Conservation (phyloP, 1,140 invertebrate genomes). For the Agrypnia vestita region DNA sequence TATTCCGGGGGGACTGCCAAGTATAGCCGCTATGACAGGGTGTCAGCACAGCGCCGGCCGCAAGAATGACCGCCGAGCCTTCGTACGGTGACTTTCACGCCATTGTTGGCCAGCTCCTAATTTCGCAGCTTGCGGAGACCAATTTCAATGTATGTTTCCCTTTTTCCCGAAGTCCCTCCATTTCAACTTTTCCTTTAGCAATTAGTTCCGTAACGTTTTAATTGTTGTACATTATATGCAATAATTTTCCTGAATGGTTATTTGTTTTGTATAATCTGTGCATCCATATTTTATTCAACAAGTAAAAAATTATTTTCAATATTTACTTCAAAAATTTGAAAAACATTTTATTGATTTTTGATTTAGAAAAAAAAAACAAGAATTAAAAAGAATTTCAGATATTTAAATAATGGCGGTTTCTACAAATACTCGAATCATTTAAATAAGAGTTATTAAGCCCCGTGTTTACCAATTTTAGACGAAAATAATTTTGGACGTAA, state of each 20-base stretch:
- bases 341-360: neutral
- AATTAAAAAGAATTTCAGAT: too few species aligned
- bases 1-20: neutral
- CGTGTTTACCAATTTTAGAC: too few species aligned
- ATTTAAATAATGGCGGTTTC: too few species aligned
- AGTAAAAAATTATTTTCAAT: neutral
- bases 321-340: neutral
- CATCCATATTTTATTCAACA: too few species aligned
- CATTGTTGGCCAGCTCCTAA: constrained; percentile 13
- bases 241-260: neutral
- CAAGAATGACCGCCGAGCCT: neutral
- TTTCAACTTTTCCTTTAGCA: neutral
- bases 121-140: constrained; percentile 13
- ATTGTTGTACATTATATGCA: too few species aligned
- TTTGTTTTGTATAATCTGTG: neutral
- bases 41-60: neutral
- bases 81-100: neutral
- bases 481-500: too few species aligned
- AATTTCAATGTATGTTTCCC: constrained; percentile 36
- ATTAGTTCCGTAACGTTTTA: neutral
- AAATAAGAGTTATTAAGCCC: too few species aligned
- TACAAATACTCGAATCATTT: too few species aligned
- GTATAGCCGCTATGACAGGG: neutral
- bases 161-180: neutral
- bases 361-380: neutral